Percentiles rank a stretch among this genome's conserved stretches.
Evolutionary conservation across 2,113 vertebrate genomes (phyloP).

Genomic region (Leptobrachium ailaonicum): DNA sequence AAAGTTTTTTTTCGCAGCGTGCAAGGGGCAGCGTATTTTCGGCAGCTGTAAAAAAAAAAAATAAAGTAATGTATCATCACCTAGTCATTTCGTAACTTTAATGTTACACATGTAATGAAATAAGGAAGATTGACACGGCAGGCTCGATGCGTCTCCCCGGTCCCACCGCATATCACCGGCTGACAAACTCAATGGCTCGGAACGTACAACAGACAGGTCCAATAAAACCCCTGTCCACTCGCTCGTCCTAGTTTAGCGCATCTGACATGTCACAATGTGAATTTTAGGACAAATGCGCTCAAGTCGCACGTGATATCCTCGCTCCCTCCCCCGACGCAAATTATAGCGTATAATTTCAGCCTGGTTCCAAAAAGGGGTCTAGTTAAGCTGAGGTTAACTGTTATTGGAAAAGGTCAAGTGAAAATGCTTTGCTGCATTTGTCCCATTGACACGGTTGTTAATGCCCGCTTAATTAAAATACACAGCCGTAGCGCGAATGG

Average conservation of each 20-base stretch:
- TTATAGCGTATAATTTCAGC: slow-evolving; percentile 6
- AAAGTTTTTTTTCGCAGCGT: not conserved
- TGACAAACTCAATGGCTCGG: slow-evolving; percentile 51
- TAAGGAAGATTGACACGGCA: slow-evolving; percentile 37
- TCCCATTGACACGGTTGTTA: slow-evolving; percentile 34
- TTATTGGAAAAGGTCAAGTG: slow-evolving; percentile 43
- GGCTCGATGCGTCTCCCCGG: not conserved
- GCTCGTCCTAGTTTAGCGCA: not conserved
- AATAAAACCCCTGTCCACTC: slow-evolving; percentile 18
- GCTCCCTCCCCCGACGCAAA: slow-evolving; percentile 3
- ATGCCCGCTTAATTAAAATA: slow-evolving; percentile 52
- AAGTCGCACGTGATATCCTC: slow-evolving; percentile 36
- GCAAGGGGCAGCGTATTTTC: not conserved
- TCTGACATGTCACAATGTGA: slow-evolving; percentile 42
- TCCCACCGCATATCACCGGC: slow-evolving; percentile 33
- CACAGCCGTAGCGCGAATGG: not conserved
- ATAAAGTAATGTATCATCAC: not conserved
- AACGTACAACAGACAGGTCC: slow-evolving; percentile 33
- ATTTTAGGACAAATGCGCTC: slow-evolving; percentile 46
- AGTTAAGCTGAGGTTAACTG: slow-evolving; percentile 8
- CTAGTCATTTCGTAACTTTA: slow-evolving; percentile 26
- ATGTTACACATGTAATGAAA: slow-evolving; percentile 20
- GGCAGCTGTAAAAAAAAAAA: not conserved
- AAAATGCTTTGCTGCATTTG: slow-evolving; percentile 8
- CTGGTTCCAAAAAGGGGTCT: not conserved